A percentile compares a stretch with the other conserved stretches of the same genome.
Conservation (phyloP, 2,888 invertebrate genomes). For the Ditylenchus weischeri region DNA sequence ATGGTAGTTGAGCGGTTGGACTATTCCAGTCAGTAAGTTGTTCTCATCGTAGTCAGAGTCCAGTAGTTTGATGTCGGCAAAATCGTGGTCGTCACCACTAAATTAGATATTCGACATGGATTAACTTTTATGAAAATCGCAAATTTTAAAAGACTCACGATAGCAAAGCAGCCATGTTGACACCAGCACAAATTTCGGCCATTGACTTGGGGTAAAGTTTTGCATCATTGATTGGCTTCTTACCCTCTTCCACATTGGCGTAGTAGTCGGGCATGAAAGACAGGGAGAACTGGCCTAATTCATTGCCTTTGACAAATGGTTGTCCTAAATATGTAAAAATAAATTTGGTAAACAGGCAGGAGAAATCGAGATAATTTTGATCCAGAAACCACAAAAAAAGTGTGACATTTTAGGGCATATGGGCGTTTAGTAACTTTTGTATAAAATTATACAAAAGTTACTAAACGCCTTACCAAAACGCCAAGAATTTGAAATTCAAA, state of each 20-base stretch:
- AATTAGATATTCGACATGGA: neutral
- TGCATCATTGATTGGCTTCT: slow-evolving; percentile 24
- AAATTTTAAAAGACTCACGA: slow-evolving; percentile 5
- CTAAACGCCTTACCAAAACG: too few relatives aligned
- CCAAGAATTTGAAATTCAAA: too few relatives aligned
- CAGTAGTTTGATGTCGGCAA: neutral
- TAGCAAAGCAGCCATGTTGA: slow-evolving; percentile 22
- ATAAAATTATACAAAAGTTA: too few relatives aligned
- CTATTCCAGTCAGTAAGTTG: neutral
- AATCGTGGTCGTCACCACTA: neutral
- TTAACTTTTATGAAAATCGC: too few relatives aligned
- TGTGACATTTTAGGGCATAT: too few relatives aligned
- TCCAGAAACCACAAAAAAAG: too few relatives aligned
- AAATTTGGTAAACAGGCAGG: too few relatives aligned
- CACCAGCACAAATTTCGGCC: slow-evolving; percentile 29
- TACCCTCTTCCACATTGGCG: slow-evolving; percentile 30
- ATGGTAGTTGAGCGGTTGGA: neutral
- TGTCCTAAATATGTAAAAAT: slow-evolving; percentile 15
- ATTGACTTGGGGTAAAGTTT: slow-evolving; percentile 30
- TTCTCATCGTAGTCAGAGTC: neutral
- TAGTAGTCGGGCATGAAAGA: slow-evolving; percentile 41
- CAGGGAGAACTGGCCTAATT: slow-evolving; percentile 38
- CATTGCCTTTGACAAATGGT: slow-evolving; percentile 29
- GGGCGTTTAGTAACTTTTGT: too few relatives aligned
- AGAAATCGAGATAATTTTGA: too few relatives aligned